Conservation (phyloP, 2,888 invertebrate genomes). For the Epirrita christyi region DNA sequence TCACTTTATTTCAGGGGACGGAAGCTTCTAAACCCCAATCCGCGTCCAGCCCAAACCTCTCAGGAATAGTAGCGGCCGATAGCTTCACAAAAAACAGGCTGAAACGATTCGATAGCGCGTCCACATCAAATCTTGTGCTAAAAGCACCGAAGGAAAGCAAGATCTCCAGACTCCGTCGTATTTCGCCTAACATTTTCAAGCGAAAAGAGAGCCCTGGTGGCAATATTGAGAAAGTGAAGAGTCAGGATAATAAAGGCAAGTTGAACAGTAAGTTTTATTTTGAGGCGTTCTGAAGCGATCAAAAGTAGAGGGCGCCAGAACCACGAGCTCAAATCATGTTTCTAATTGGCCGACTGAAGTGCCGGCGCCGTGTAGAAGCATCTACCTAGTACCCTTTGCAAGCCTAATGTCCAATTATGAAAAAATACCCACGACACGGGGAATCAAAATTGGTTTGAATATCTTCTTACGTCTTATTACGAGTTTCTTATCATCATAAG, state of each 20-base stretch:
- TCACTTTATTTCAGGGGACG: conserved; percentile 48
- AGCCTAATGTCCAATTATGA: no score
- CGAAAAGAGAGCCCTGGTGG: conserved; percentile 48
- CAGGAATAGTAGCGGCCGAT: conserved; percentile 51
- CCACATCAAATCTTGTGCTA: conserved; percentile 61
- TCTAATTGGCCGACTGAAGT: no score
- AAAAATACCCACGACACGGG: no score
- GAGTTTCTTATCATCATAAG: no score
- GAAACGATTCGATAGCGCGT: conserved; percentile 63
- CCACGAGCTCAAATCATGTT: no score
- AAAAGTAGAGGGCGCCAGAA: neutral
- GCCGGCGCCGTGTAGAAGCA: no score
- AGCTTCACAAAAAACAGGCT: conserved; percentile 54
- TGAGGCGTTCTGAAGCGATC: neutral
- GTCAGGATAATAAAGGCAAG: conserved; percentile 53
- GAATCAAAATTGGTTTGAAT: no score
- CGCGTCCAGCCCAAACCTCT: conserved; percentile 73
- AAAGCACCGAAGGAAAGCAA: conserved; percentile 55
- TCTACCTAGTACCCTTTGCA: no score
- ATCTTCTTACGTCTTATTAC: no score
- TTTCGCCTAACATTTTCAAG: conserved; percentile 70
- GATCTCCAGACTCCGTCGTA: conserved; percentile 56
- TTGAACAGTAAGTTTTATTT: conserved; percentile 57
- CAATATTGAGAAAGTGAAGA: conserved; percentile 50
- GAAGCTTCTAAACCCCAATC: conserved; percentile 67